phyloP scores from a whole-genome alignment of 2,888 invertebrate species.

The Scaptomyza tumidula region DNA sequence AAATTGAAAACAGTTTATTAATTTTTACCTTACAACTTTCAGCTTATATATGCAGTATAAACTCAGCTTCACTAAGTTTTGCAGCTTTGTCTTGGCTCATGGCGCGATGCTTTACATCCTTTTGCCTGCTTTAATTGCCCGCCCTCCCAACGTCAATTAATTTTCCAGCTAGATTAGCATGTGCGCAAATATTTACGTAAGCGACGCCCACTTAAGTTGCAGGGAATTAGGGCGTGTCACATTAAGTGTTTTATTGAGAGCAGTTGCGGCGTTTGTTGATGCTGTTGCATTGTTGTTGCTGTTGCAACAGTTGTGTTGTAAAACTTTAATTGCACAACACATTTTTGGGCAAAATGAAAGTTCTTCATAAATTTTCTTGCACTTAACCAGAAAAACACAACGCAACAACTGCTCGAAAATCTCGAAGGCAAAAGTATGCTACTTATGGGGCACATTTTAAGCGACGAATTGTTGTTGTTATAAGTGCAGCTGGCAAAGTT shows the following conservation, averaged over 20 bases:
- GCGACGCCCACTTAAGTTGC: conserved; percentile 19
- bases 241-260: conserved; percentile 27
- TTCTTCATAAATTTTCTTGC: conserved; percentile 72
- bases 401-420: conserved; percentile 48
- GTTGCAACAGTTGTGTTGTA: conserved; percentile 14
- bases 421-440: conserved; percentile 66
- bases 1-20: neutral
- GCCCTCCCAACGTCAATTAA: neutral
- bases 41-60: neutral
- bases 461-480: conserved; percentile 26
- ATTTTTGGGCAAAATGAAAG: conserved; percentile 56
- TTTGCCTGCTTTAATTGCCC: conserved; percentile 5
- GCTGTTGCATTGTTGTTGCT: conserved; percentile 14
- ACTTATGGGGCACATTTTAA: conserved; percentile 63
- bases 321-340: conserved; percentile 62
- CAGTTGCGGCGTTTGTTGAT: conserved; percentile 13
- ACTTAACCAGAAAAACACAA: conserved; percentile 56
- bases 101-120: neutral
- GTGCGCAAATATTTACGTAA: conserved; percentile 27
- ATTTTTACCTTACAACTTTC: neutral
- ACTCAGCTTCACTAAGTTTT: neutral
- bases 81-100: neutral
- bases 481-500: conserved; percentile 54
- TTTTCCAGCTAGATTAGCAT: conserved; percentile 10
- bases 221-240: conserved; percentile 24